Evolutionary conservation across 2,888 invertebrate species (phyloP).

Genomic region (Reticulitermes lucifugus): DNA sequence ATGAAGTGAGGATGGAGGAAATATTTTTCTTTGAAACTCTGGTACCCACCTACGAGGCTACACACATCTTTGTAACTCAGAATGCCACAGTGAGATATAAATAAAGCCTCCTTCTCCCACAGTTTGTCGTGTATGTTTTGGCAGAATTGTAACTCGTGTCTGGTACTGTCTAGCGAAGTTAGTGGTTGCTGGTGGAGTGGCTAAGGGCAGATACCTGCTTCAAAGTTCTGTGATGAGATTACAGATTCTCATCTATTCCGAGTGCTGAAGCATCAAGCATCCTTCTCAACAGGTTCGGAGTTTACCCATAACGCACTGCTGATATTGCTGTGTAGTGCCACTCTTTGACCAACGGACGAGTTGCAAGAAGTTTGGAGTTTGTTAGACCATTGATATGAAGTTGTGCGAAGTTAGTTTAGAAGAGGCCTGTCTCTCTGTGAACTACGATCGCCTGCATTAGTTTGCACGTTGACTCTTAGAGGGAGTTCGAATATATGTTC

Average conservation of each 20-base stretch:
- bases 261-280: background rate
- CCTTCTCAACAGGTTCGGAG: constrained; percentile 10
- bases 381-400: background rate
- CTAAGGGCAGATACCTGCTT: background rate
- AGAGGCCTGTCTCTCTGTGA: background rate
- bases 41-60: no score
- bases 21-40: no score
- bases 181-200: constrained; percentile 1
- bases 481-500: no score
- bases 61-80: no score
- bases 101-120: background rate
- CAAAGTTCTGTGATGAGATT: constrained; percentile 29
- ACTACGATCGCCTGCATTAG: background rate
- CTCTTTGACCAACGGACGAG: background rate
- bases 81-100: no score
- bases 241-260: constrained; percentile 9
- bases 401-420: background rate
- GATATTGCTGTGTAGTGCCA: constrained; percentile 17
- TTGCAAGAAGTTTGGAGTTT: background rate
- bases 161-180: background rate
- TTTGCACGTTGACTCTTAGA: background rate
- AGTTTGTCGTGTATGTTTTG: background rate
- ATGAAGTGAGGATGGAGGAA: no score
- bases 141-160: constrained; percentile 11
- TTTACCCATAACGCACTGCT: constrained; percentile 24